phyloP scores from a whole-genome alignment of 2,888 invertebrate genomes.

The Hylaea fasciaria region DNA sequence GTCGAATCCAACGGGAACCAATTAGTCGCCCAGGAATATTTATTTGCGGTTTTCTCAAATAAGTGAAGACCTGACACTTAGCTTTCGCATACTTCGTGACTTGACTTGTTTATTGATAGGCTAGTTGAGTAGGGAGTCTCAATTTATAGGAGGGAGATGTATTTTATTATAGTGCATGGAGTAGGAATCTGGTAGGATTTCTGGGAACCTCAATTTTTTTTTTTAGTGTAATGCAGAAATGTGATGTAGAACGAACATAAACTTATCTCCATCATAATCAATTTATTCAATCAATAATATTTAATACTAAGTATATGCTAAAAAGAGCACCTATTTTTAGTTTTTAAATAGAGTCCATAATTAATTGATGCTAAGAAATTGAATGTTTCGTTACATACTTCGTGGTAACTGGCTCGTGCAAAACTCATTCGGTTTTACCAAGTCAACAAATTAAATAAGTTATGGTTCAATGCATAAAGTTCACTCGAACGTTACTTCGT shows the following conservation, averaged over 20 bases:
- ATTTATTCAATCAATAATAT: too few relatives aligned
- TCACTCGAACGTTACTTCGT: slow-evolving; percentile 21
- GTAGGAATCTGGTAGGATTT: background rate
- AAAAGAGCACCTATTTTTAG: too few relatives aligned
- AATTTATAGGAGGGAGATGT: slow-evolving; percentile 2
- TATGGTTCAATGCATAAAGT: slow-evolving; percentile 23
- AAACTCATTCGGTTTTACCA: slow-evolving; percentile 3
- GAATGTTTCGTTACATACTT: background rate
- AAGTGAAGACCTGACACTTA: slow-evolving; percentile 69
- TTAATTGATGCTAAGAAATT: too few relatives aligned
- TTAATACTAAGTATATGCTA: too few relatives aligned
- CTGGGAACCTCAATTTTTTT: background rate
- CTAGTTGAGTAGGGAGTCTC: slow-evolving; percentile 25
- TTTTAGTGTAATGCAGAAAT: too few relatives aligned
- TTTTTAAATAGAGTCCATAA: too few relatives aligned
- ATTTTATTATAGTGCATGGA: background rate
- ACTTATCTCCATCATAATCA: too few relatives aligned
- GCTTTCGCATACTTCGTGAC: slow-evolving; percentile 60
- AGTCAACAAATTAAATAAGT: slow-evolving; percentile 27
- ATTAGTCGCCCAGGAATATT: slow-evolving; percentile 82
- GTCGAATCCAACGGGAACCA: slow-evolving; percentile 81
- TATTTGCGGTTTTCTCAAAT: slow-evolving; percentile 80
- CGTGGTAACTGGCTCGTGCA: background rate
- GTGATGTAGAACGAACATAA: too few relatives aligned
- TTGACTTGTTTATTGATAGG: slow-evolving; percentile 59